Percentiles rank a stretch among this genome's conserved stretches.
These are phyloP conservation scores for Leucopsar rothschildi DNA, from an alignment of 2,113 vertebrate genomes.

Conservation along the genomic window DNA sequence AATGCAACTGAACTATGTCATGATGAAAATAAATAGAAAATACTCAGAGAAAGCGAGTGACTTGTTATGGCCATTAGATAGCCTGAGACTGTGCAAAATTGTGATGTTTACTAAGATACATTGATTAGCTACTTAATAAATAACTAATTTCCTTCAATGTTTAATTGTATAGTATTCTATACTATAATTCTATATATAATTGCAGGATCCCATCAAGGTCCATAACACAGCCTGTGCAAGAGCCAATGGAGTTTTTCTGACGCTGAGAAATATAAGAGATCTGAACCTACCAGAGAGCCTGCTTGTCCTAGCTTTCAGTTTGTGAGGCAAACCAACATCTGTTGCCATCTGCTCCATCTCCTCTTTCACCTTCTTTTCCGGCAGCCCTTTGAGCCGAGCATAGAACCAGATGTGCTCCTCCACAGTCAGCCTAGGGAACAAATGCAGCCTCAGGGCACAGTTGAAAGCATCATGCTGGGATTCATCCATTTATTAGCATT, in stretches of 20 bases:
- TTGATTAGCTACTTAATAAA: neutral
- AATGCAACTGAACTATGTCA: neutral
- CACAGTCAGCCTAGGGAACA: conserved; percentile 86
- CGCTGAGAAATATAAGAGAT: neutral
- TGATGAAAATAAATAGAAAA: neutral
- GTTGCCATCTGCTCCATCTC: conserved; percentile 90
- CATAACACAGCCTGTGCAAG: neutral
- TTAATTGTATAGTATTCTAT: neutral
- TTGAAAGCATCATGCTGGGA: neutral
- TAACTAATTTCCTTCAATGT: neutral
- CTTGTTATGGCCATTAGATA: neutral
- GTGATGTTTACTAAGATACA: neutral
- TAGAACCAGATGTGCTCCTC: conserved; percentile 99
- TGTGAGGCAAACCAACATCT: conserved; percentile 92
- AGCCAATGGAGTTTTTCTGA: neutral
- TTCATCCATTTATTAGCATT: neutral
- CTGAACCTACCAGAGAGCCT: conserved; percentile 85
- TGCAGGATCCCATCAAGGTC: neutral
- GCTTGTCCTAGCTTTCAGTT: conserved; percentile 83
- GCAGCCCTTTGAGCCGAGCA: conserved; percentile 89
- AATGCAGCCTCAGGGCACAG: neutral
- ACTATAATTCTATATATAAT: neutral
- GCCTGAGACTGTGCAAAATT: neutral
- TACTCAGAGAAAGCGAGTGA: neutral
- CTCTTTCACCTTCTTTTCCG: conserved; percentile 83